phyloP scores from a whole-genome alignment of 2,888 invertebrate genomes.

The Trisateles emortualis region DNA sequence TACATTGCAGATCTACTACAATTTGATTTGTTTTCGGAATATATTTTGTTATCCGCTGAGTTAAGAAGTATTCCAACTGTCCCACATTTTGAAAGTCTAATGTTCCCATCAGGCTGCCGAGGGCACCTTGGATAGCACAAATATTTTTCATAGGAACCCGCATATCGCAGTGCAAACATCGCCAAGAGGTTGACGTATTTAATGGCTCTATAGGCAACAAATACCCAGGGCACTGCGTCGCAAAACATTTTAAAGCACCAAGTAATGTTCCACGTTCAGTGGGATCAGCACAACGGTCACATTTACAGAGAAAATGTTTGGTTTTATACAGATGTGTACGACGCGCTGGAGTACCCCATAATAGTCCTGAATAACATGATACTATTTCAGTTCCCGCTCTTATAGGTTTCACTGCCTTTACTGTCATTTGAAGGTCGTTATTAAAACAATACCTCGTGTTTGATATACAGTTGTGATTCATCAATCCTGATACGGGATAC shows the following conservation, averaged over 20 bases:
- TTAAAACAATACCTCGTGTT: slow-evolving; percentile 89
- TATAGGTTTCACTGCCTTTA: slow-evolving; percentile 88
- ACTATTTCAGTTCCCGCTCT: slow-evolving; percentile 88
- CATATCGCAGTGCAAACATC: slow-evolving; percentile 85
- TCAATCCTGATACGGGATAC: slow-evolving; percentile 89
- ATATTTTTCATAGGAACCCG: slow-evolving; percentile 83
- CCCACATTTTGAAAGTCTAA: slow-evolving; percentile 80
- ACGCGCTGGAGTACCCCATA: slow-evolving; percentile 90
- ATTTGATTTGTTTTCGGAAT: slow-evolving; percentile 88
- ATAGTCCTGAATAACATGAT: slow-evolving; percentile 88
- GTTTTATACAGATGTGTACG: slow-evolving; percentile 88
- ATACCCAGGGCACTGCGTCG: slow-evolving; percentile 81
- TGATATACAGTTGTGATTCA: slow-evolving; percentile 90
- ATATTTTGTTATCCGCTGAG: slow-evolving; percentile 81
- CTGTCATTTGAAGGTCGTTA: slow-evolving; percentile 84
- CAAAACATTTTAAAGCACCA: slow-evolving; percentile 87
- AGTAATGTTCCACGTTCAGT: slow-evolving; percentile 88
- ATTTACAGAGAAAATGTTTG: slow-evolving; percentile 90
- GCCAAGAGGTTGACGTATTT: slow-evolving; percentile 84
- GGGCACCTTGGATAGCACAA: slow-evolving; percentile 77
- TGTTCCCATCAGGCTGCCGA: slow-evolving; percentile 85
- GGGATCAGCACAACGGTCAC: slow-evolving; percentile 89
- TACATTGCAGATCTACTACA: slow-evolving; percentile 88
- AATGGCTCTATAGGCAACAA: slow-evolving; percentile 87
- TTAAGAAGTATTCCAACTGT: slow-evolving; percentile 86